These are phyloP conservation scores for Kryphioiulus occultus DNA, from an alignment of 2,888 invertebrate species.

Conservation along the genomic window DNA sequence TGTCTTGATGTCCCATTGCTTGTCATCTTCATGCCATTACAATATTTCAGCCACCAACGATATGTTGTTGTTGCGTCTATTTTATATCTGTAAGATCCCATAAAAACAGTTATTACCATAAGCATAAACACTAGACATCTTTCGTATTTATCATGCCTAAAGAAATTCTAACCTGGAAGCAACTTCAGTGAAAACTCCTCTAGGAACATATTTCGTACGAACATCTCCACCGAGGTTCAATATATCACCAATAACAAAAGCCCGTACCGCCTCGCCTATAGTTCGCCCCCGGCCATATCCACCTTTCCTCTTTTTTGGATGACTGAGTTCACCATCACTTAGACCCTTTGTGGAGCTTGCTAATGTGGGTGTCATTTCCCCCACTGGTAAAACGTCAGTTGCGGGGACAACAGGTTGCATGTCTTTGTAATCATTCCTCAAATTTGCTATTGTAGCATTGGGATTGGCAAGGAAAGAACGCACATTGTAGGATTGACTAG, in stretches of 20 bases:
- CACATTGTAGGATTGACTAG: constrained; percentile 30
- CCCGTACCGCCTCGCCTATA: constrained; percentile 53
- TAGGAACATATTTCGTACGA: constrained; percentile 52
- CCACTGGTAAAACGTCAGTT: not conserved
- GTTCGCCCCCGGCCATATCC: constrained; percentile 53
- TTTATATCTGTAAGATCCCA: constrained; percentile 52
- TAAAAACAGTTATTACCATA: not conserved
- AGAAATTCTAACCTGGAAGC: constrained; percentile 50
- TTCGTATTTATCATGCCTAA: not conserved
- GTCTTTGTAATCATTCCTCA: not conserved
- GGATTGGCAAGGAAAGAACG: not conserved
- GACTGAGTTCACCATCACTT: not conserved
- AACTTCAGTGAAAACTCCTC: constrained; percentile 53
- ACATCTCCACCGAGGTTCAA: constrained; percentile 53
- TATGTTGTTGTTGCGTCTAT: constrained; percentile 53
- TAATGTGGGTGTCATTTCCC: not conserved
- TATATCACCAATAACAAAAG: constrained; percentile 53
- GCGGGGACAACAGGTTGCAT: not conserved
- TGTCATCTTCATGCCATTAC: constrained; percentile 47
- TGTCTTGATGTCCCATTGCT: not conserved
- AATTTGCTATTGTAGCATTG: not conserved
- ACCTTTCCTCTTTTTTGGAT: constrained; percentile 43
- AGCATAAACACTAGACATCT: too few relatives aligned
- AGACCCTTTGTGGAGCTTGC: not conserved
- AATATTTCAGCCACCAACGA: constrained; percentile 53